phyloP scores from a whole-genome alignment of 2,888 invertebrate genomes.

The Flexamia atlantica region DNA sequence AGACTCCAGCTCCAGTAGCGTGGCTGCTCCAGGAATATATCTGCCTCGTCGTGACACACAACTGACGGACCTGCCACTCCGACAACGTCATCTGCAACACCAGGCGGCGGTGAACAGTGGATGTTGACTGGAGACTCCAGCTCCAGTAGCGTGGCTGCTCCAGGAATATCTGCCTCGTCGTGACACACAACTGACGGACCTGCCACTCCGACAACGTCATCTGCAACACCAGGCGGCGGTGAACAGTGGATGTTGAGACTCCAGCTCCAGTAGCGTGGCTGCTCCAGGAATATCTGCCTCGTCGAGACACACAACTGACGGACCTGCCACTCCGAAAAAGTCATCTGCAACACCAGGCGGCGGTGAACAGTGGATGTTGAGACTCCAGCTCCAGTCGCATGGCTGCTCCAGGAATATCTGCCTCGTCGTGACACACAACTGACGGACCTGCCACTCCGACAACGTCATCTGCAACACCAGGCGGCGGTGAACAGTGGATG shows the following conservation, averaged over 20 bases:
- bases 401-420: conserved; percentile 70
- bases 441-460: conserved; percentile 73
- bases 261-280: too few relatives aligned
- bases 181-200: conserved; percentile 75
- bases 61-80: conserved; percentile 74
- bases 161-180: conserved; percentile 71
- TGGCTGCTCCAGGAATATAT: conserved; percentile 74
- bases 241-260: too few relatives aligned
- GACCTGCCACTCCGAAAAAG: too few relatives aligned
- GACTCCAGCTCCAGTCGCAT: too few relatives aligned
- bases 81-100: conserved; percentile 68
- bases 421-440: conserved; percentile 73
- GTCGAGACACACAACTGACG: too few relatives aligned
- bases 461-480: conserved; percentile 68
- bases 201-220: conserved; percentile 71
- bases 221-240: conserved; percentile 61
- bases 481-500: not conserved
- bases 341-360: too few relatives aligned
- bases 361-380: too few relatives aligned
- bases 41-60: conserved; percentile 73
- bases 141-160: conserved; percentile 77
- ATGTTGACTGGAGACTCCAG: conserved; percentile 74
- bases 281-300: too few relatives aligned
- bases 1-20: conserved; percentile 75
- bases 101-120: not conserved